Evolutionary conservation across 2,797 vertebrate genomes (phyloP), one percentile per base, ranked within the genome.

Genomic region (Jordanella pulchra): DNA sequence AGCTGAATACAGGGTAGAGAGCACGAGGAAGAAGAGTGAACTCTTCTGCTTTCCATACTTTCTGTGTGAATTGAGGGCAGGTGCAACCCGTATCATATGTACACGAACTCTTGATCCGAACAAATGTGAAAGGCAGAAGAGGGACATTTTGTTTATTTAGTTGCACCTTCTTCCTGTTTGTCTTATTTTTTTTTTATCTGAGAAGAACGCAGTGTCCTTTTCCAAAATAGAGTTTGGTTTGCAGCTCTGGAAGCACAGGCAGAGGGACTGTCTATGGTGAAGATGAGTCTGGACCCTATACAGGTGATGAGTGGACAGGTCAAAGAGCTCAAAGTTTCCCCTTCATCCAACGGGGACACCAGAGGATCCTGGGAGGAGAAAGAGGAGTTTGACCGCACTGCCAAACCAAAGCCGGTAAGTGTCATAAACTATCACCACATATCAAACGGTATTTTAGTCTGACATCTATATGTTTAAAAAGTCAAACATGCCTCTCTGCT

Each of bases 401-500:
- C 95, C 93, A 97, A 96, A 21, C 95, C 97, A 27, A 96, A 96
- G 92, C 92, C 93, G 90, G 98, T 99, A 95, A 96, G 96, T 86
- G 11, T 65, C 64, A 25, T 21, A 25, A 4, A 61, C 21, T 28
- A 0, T n/a, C 30, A n/a, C 17, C 7, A 9, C 23, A 27, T 6
- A 25, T 64, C 6, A 15, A n/a, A 64, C 25, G 25, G 60, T 1
- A 25, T 42, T 27, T 11, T 44, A 11, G 42, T 27, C 35, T 25
- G 39, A 44, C 13, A 42, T 35, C 53, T 54, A 25, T 54, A 13
- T n/a, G n/a, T 54, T 25, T 54, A 25, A 12, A 13, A 10, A 14
- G n/a, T 54, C 25, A 39, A 42, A n/a, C 60, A 25, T 44, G 21
- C 12, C 12, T 39, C 3, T 61, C 1, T 1, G 21, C 53, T 25